phyloP scores from a whole-genome alignment of 2,113 vertebrate genomes.

The Manacus vitellinus region DNA sequence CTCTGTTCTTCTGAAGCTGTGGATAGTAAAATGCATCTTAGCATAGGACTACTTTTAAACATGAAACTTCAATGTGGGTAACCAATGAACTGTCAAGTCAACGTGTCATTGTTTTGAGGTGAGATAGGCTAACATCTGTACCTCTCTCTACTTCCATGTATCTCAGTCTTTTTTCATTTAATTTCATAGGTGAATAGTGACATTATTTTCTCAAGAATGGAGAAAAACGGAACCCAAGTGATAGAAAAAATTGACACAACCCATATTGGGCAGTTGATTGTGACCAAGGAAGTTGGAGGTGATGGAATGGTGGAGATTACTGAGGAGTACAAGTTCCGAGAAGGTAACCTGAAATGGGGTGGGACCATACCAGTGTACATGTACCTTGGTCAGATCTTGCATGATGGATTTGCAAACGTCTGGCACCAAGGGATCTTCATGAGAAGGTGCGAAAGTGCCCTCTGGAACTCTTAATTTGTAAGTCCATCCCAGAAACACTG shows the following conservation, averaged over 20 bases:
- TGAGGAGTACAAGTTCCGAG: constrained; percentile 89
- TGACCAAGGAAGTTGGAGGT: constrained; percentile 86
- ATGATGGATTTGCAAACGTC: neutral
- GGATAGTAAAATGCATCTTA: neutral
- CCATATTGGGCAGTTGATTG: constrained; percentile 84
- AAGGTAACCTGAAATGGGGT: constrained; percentile 77
- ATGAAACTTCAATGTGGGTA: accelerated
- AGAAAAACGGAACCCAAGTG: constrained; percentile 80
- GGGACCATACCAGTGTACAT: neutral
- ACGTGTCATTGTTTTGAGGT: neutral
- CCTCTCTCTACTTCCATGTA: neutral
- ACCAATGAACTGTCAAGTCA: neutral
- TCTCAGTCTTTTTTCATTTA: neutral
- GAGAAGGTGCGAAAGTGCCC: neutral
- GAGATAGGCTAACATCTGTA: neutral
- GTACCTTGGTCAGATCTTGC: neutral
- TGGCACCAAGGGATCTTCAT: neutral
- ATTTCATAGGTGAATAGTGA: constrained; percentile 90
- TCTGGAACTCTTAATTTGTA: neutral
- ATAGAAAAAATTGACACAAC: constrained; percentile 77
- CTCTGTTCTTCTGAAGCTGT: neutral
- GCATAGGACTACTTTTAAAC: neutral
- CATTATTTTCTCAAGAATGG: constrained; percentile 83
- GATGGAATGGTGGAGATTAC: constrained; percentile 82
- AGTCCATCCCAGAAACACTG: neutral